Evolutionary conservation across 30 jellyfish, hydroid and myxozoan species (phyloP).

Genomic region (Aurelia sp.): DNA sequence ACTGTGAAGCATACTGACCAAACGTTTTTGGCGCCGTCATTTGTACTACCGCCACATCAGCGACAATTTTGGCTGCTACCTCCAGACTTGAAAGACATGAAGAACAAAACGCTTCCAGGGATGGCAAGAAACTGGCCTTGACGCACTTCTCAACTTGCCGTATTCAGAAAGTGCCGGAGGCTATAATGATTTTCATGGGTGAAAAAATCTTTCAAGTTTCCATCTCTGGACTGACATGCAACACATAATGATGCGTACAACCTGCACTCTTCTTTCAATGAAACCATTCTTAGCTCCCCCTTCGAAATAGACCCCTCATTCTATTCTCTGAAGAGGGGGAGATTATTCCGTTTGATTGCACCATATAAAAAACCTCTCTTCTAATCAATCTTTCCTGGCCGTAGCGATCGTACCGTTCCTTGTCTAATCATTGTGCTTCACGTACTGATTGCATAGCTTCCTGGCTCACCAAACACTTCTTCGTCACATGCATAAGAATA

Average conservation of each 20-base stretch:
- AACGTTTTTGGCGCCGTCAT: no score
- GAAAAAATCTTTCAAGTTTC: slow-evolving; percentile 20
- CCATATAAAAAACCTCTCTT: neutral
- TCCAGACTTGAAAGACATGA: no score
- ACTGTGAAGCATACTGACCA: no score
- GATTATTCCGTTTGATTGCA: slow-evolving; percentile 1
- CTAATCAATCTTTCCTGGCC: slow-evolving; percentile 30
- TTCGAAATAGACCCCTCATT: slow-evolving; percentile 24
- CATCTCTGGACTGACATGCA: slow-evolving; percentile 47
- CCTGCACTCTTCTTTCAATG: slow-evolving; percentile 42
- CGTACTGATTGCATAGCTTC: slow-evolving; percentile 8
- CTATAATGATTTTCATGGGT: neutral
- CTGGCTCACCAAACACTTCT: slow-evolving; percentile 1
- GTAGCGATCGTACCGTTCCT: slow-evolving; percentile 10
- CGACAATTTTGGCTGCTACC: no score
- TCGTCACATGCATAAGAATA: neutral
- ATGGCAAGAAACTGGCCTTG: no score
- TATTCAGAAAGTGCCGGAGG: slow-evolving; percentile 53
- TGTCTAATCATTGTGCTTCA: slow-evolving; percentile 1
- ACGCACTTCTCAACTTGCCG: slow-evolving; percentile 45
- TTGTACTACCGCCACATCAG: no score
- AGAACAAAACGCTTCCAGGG: no score
- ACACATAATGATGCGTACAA: slow-evolving; percentile 24
- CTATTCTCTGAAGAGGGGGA: slow-evolving; percentile 13
- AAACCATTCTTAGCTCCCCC: slow-evolving; percentile 13